Percentiles rank a stretch among this genome's conserved stretches.
phyloP scores from a whole-genome alignment of 2,797 vertebrate genomes.

The Rhincodon typus region DNA sequence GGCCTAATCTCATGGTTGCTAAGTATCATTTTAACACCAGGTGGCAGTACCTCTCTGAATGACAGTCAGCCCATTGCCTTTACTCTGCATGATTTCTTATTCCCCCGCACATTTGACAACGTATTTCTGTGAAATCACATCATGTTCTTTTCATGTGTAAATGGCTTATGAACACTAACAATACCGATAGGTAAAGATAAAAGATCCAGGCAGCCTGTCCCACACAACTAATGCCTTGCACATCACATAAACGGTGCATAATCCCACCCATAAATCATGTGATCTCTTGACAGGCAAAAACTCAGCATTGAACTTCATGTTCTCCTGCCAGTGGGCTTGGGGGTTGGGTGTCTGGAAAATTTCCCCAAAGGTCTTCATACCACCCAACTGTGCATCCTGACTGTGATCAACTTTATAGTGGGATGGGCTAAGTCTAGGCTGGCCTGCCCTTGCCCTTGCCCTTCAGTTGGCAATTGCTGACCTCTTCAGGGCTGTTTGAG shows the following conservation, averaged over 20 bases:
- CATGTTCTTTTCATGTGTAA: neutral
- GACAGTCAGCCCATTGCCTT: neutral
- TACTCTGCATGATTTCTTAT: neutral
- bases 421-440: too few species aligned
- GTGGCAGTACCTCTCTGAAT: slow-evolving; percentile 12
- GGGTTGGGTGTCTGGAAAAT: too few species aligned
- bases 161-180: neutral
- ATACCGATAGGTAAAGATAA: neutral
- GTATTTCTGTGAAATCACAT: neutral
- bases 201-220: neutral
- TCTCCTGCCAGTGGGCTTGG: too few species aligned
- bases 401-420: too few species aligned
- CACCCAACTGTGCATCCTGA: too few species aligned
- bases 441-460: too few species aligned
- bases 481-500: too few species aligned
- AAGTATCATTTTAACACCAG: neutral
- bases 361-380: too few species aligned
- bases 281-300: neutral
- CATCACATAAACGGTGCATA: neutral
- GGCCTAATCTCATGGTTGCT: neutral
- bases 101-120: neutral
- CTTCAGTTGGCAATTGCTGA: too few species aligned
- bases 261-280: neutral
- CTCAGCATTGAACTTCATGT: too few species aligned
- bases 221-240: neutral